Evolutionary conservation across 37 sponge, comb jelly and placozoan genomes (phyloP), one percentile per base, ranked within the genome.

Genomic region (Dysidea cf. avara): DNA sequence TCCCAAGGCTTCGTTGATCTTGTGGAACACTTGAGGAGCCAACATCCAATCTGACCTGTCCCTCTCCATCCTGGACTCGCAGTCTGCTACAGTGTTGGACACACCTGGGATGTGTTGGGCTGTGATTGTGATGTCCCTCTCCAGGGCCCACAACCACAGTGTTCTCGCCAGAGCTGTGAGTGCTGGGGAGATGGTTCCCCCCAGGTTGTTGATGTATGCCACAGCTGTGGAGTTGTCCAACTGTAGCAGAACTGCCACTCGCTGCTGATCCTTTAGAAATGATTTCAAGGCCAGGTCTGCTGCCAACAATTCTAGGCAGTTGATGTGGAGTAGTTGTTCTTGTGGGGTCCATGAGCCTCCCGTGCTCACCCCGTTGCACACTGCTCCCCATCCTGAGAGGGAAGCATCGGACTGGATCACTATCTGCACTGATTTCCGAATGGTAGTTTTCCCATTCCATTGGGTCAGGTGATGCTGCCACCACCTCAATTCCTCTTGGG

Each of bases 271-370:
- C n/a, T 47, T 2, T 36, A 58, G n/a, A 21, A 60, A 57, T 4
- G 74, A 13, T 28, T 37, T 18, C 61, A 60, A n/a, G 5, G 70
- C 56, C 7, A 69, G 55, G 20, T 18, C 22, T 11, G 70, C 55
- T 29, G 70, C 70, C 56, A 52, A 33, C 50, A 81, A 46, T 58
- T 81, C 82, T 48, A 81, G 34, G 35, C 34, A 69, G 56, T 43
- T 43, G 46, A 43, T 43, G 46, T 43, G 46, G 7, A 43, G 5
- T 43, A 9, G 5, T 43, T 43, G 46, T 9, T 43, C 46, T 9
- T 43, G 46, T 43, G 46, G 46, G 24, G 36, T 43, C 76, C 76
- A 75, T 7, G 56, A 64, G 54, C 76, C 54, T 47, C 65, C 54
- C 20, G 76, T 53, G 25, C 61, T 65, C 77, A n/a, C 12, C 0